Evolutionary conservation across 2,113 vertebrate species (phyloP), one percentile per base, ranked within the genome.

Genomic region (Capreolus pygargus): DNA sequence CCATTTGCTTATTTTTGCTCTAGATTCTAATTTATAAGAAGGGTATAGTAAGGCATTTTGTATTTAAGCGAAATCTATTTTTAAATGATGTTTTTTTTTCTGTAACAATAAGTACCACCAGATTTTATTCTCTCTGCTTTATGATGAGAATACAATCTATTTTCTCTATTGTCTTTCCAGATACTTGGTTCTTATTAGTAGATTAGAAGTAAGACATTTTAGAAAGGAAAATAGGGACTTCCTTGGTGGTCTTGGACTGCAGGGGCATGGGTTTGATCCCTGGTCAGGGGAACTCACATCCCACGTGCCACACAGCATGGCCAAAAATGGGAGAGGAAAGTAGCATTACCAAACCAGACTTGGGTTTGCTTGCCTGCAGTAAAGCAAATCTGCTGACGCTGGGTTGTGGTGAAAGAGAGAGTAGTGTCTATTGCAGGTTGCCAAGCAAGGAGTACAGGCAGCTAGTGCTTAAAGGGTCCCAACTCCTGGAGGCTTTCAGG

Each of bases 91-190:
- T 1, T 0, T 1, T 30, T 54, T 57, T 86, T 97, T 94, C n/a
- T 33, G 43, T 54, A 78, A 19, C 36, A 81, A 30, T 81, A 17
- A 3, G 6, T 95, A 58, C 52, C 19, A 67, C 19, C 36, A 85
- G 16, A 45, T 84, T 96, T 93, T 93, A 91, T 70, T 96, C 30
- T 33, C 12, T 93, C 70, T 93, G 78, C 45, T 93, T 91, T 89
- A 28, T 17, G 47, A 82, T 1, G 5, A 33, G 28, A 50, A 81
- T 81, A 3, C 0, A 10, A 33, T 81, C 47, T 81, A 10, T 81
- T 81, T 82, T 54, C 30, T 52, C 11, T 82, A 61, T 89, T 92
- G 3, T 81, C 74, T 97, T 50, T 85, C 39, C 25, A 60, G 52
- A 58, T 57, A 55, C 9, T 45, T 93, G 45, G 50, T 64, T 95